A percentile compares a stretch with the other conserved stretches of the same genome.
phyloP scores from a whole-genome alignment of 2,888 invertebrate genomes.

The Laspeyria flexula region DNA sequence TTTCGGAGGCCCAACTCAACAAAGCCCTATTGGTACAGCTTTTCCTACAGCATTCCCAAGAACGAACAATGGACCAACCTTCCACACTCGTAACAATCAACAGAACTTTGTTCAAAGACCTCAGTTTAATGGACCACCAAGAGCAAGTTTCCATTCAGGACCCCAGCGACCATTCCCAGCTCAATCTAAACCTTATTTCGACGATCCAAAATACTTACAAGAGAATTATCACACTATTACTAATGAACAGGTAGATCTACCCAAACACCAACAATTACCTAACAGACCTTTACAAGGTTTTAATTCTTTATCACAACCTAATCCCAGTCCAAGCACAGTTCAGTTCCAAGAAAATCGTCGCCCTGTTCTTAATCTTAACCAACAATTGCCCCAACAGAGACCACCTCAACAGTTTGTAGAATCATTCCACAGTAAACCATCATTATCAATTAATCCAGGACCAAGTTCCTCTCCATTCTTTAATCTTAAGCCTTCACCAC shows the following conservation, averaged over 20 bases:
- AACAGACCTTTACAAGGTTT: slow-evolving; percentile 69
- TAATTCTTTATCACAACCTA: slow-evolving; percentile 62
- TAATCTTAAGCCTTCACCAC: slow-evolving; percentile 79
- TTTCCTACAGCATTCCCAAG: slow-evolving; percentile 70
- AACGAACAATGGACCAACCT: slow-evolving; percentile 62
- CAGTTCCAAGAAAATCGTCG: slow-evolving; percentile 72
- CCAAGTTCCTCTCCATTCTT: slow-evolving; percentile 75
- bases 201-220: slow-evolving; percentile 82
- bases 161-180: slow-evolving; percentile 84
- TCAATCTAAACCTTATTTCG: slow-evolving; percentile 74
- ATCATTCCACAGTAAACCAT: slow-evolving; percentile 68
- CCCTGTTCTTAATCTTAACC: slow-evolving; percentile 69
- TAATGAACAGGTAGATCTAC: slow-evolving; percentile 76
- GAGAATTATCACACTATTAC: slow-evolving; percentile 84
- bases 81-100: slow-evolving; percentile 65
- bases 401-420: slow-evolving; percentile 74
- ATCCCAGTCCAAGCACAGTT: slow-evolving; percentile 63
- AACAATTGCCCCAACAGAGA: slow-evolving; percentile 82
- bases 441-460: slow-evolving; percentile 64
- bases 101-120: slow-evolving; percentile 66
- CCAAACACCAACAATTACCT: slow-evolving; percentile 74
- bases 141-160: slow-evolving; percentile 78
- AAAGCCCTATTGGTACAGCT: slow-evolving; percentile 65
- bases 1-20: slow-evolving; percentile 65
- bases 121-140: slow-evolving; percentile 75